Evolutionary conservation across 2,797 vertebrate species (phyloP).

Genomic region (Notoglanidium macrostoma): DNA sequence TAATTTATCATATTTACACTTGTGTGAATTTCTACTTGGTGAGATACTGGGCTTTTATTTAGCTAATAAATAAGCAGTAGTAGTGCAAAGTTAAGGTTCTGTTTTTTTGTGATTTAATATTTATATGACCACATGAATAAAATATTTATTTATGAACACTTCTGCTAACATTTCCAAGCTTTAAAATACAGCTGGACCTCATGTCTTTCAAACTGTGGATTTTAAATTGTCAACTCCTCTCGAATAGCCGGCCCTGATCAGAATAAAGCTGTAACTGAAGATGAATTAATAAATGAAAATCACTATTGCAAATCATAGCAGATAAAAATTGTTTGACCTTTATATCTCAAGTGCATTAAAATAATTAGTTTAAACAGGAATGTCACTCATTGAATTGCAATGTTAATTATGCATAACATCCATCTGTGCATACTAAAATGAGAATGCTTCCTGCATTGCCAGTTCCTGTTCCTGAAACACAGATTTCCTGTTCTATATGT

Average conservation of each 20-base stretch:
- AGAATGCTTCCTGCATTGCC: not conserved
- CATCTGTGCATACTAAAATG: not conserved
- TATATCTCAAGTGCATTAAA: not conserved
- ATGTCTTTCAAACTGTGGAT: not conserved
- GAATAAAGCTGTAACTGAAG: not conserved
- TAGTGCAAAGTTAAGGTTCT: not conserved
- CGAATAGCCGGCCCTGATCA: not conserved
- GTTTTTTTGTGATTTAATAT: not conserved
- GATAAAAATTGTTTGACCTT: not conserved
- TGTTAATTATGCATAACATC: not conserved
- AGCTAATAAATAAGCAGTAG: not conserved
- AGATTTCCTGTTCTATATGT: conserved; percentile 4
- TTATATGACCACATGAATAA: not conserved
- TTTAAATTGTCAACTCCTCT: not conserved
- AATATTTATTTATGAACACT: not conserved
- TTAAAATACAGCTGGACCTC: not conserved
- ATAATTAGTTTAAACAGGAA: not conserved
- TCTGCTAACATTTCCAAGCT: not conserved
- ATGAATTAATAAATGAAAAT: not conserved
- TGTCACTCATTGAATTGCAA: not conserved
- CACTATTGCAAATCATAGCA: not conserved
- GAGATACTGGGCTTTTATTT: not conserved
- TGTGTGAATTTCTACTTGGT: not conserved
- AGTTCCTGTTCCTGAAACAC: not conserved
- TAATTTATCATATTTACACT: not conserved